These are phyloP conservation scores for Globodera rostochiensis DNA, from an alignment of 1,140 invertebrate species.

Conservation along the genomic window DNA sequence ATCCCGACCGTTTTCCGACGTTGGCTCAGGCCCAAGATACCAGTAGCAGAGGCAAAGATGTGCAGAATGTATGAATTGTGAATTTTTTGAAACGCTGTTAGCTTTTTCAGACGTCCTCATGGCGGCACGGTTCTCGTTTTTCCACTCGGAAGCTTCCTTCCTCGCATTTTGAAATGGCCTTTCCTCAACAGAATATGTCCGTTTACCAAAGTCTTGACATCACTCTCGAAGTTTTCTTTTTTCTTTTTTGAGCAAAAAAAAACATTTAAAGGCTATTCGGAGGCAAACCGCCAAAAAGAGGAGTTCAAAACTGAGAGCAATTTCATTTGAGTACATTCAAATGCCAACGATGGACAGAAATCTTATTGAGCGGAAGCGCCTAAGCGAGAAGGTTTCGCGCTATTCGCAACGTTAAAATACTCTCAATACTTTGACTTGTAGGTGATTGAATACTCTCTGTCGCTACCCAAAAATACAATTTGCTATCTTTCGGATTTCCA, in stretches of 20 bases:
- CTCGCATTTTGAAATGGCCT: slow-evolving; percentile 29
- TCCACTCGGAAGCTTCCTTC: neutral
- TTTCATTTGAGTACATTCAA: neutral
- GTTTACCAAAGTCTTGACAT: neutral
- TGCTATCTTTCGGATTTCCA: neutral
- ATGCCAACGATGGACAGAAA: neutral
- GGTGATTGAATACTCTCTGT: neutral
- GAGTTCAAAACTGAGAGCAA: neutral
- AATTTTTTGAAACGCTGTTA: too few species aligned
- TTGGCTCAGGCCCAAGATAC: slow-evolving; percentile 10
- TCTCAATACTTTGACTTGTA: neutral
- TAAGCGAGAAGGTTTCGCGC: slow-evolving; percentile 1
- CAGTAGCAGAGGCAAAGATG: neutral
- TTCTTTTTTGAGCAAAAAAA: too few species aligned
- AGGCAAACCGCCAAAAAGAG: slow-evolving; percentile 5
- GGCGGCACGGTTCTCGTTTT: neutral
- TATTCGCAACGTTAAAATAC: neutral
- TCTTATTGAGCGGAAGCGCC: neutral
- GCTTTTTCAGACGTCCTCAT: neutral
- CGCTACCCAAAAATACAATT: neutral
- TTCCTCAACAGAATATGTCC: slow-evolving; percentile 1
- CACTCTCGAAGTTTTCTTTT: slow-evolving; percentile 4
- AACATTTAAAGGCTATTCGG: neutral
- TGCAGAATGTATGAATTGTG: neutral
- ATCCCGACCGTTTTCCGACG: slow-evolving; percentile 34